Percentiles rank a stretch among this genome's conserved stretches.
These are phyloP conservation scores for Tetramorium alpestre DNA, from an alignment of 1,140 invertebrate species.

Conservation along the genomic window DNA sequence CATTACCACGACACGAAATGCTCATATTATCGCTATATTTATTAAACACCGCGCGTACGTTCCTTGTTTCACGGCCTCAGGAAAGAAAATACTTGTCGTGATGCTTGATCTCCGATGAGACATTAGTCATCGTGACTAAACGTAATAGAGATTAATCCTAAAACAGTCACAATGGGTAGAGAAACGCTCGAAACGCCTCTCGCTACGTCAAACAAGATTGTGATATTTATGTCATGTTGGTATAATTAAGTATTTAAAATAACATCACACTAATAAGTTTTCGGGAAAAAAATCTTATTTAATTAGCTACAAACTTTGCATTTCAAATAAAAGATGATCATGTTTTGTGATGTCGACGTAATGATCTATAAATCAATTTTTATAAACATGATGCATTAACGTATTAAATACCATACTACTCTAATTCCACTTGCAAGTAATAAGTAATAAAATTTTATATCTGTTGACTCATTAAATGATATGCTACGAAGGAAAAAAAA, in stretches of 20 bases:
- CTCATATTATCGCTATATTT: conserved; percentile 85
- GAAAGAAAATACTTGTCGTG: conserved; percentile 52
- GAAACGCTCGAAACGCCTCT: neutral
- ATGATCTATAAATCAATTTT: neutral
- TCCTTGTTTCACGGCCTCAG: neutral
- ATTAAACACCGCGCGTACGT: conserved; percentile 80
- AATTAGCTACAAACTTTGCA: neutral
- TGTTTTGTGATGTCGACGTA: neutral
- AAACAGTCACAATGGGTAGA: neutral
- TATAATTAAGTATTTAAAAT: conserved; percentile 27
- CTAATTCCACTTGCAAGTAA: neutral
- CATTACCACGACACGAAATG: conserved; percentile 84
- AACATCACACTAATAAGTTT: neutral
- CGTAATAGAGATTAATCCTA: conserved; percentile 59
- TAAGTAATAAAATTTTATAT: neutral
- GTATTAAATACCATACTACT: neutral
- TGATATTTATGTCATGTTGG: neutral
- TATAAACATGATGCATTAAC: neutral
- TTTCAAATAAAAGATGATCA: neutral
- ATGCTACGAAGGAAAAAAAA: neutral
- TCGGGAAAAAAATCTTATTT: neutral
- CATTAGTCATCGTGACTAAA: conserved; percentile 43
- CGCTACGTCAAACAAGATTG: neutral
- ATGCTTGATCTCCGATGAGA: conserved; percentile 41
- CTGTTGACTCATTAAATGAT: neutral